Evolutionary conservation across 2,888 invertebrate species (phyloP), one percentile per base, ranked within the genome.

Genomic region (Meiosimyza platycephala): DNA sequence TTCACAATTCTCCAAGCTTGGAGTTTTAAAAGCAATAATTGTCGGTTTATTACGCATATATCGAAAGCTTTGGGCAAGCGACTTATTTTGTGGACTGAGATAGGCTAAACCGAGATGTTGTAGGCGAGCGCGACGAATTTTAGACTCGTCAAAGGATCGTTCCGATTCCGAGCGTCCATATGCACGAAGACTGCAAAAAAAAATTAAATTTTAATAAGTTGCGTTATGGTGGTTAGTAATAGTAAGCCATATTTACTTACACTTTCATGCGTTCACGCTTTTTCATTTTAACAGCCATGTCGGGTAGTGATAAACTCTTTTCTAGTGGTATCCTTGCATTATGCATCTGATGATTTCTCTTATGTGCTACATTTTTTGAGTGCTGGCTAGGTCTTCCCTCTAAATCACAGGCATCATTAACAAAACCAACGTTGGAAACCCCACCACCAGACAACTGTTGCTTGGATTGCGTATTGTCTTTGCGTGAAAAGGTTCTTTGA

Each of bases 21-120:
- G 95, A 2, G 95, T 94, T 86, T 94, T 94, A 83, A 95, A 94
- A 0, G 95, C 94, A 65, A 96, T 94, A 76, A 96, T 94, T 0
- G 95, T 94, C 0, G 96, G 96, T 80, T 96, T 96, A 78, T 92
- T 93, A 60, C 96, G 88, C 95, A 96, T 95, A 84, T 95, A 96
- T n/a, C 95, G 90, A 87, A 95, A 95, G 83, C 94, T 94, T 82
- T 95, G 94, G 0, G 94, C 95, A 75, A 95, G 87, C 1, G 93
- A 93, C 79, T 92, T 92, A 83, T 94, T 93, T 83, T 93, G 94
- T 1, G 94, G 94, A 80, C 92, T 92, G 62, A 92, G 86, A 85
- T 93, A 93, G 1, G 92, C 92, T 77, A 91, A 82, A 1, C 92
- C 92, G n/a, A 91, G 86, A 9, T 91, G 90, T 80, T 91, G 90